These are phyloP conservation scores for Fragum whitleyi DNA, from an alignment of 2,888 invertebrate genomes.

Conservation along the genomic window DNA sequence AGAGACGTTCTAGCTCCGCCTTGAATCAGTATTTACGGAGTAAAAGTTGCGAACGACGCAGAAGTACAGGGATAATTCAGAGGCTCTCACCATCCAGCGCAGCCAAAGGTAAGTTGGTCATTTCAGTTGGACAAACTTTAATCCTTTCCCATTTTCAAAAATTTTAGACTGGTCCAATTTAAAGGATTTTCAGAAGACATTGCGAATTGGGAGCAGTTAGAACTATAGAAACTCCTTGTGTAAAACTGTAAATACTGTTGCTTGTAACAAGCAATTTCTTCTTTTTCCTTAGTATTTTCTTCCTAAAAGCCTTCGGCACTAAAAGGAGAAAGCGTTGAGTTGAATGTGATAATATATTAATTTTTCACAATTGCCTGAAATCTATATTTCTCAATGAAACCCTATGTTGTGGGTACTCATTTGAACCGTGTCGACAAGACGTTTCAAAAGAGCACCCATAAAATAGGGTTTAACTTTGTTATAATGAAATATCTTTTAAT, in stretches of 20 bases:
- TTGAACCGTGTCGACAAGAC: too few species aligned
- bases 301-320: too few species aligned
- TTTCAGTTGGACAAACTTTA: too few species aligned
- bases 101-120: conserved; percentile 28
- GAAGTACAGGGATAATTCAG: conserved; percentile 39
- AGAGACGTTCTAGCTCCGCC: background rate
- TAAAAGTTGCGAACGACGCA: conserved; percentile 55
- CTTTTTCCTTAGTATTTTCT: conserved; percentile 11
- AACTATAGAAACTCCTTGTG: background rate
- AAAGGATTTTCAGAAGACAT: background rate
- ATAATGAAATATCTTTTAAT: too few species aligned
- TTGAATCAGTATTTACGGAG: conserved; percentile 40
- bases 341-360: too few species aligned
- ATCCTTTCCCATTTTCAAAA: background rate
- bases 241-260: background rate
- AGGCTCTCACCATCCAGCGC: conserved; percentile 32
- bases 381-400: too few species aligned
- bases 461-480: too few species aligned
- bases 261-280: conserved; percentile 19
- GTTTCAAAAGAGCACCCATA: too few species aligned
- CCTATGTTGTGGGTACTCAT: too few species aligned
- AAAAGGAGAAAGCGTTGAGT: too few species aligned
- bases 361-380: too few species aligned
- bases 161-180: background rate
- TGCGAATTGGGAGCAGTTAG: background rate